These are phyloP conservation scores for Microctenopoma steveboyesi DNA, from an alignment of 2,797 vertebrate genomes.

Conservation along the genomic window DNA sequence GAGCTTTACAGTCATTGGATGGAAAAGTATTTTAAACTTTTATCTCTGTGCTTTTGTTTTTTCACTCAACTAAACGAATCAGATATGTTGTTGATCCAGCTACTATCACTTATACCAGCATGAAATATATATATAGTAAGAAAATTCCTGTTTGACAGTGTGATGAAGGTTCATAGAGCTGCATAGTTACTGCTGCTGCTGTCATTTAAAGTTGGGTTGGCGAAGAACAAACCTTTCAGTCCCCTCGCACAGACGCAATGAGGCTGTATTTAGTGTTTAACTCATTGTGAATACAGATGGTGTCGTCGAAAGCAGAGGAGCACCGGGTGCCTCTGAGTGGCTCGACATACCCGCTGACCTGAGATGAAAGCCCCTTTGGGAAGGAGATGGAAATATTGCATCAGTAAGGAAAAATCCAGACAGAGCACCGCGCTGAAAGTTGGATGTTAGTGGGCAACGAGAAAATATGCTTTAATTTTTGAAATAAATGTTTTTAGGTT, in stretches of 20 bases:
- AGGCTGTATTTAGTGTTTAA: background rate
- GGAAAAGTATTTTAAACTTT: background rate
- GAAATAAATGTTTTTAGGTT: conserved; percentile 10
- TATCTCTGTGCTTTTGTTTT: background rate
- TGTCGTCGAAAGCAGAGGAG: conserved; percentile 34
- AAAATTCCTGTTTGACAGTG: background rate
- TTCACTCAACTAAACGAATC: background rate
- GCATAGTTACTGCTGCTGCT: too few species aligned
- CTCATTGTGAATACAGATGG: conserved; percentile 16
- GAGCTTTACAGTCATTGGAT: background rate
- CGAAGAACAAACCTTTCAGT: background rate
- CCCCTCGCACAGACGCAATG: background rate
- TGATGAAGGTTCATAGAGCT: too few species aligned
- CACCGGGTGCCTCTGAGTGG: conserved; percentile 23
- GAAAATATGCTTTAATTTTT: conserved; percentile 26
- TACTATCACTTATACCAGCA: background rate
- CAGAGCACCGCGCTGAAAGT: background rate
- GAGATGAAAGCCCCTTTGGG: conserved; percentile 44
- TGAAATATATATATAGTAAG: background rate
- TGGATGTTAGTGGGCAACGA: conserved; percentile 15
- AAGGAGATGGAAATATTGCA: conserved; percentile 16
- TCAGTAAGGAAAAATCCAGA: conserved; percentile 24
- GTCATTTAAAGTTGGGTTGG: background rate
- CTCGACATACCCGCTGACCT: conserved; percentile 43
- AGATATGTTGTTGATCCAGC: background rate